These are phyloP conservation scores for Cardiocondyla obscurior DNA, from an alignment of 1,140 invertebrate genomes.

Conservation along the genomic window DNA sequence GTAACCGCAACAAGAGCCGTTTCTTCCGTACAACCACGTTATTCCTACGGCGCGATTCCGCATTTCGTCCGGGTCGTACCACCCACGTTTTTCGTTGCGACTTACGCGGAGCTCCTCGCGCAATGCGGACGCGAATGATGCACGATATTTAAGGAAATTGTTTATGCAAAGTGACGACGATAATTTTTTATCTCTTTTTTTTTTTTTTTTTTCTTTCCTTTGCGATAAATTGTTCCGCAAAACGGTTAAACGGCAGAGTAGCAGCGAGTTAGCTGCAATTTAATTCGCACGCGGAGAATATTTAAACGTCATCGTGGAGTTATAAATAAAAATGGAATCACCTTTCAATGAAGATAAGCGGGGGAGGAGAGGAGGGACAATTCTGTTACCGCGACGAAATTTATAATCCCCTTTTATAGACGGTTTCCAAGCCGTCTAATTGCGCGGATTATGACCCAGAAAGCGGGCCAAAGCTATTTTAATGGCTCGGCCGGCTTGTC, in stretches of 20 bases:
- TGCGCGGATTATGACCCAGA: slow-evolving; percentile 42
- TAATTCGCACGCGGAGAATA: background rate
- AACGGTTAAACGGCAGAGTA: background rate
- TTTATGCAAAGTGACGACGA: background rate
- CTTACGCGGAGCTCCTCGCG: background rate
- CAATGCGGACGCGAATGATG: background rate
- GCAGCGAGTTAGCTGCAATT: background rate
- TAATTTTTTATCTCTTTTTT: too few species aligned
- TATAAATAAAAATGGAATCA: background rate
- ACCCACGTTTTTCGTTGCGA: slow-evolving; percentile 44
- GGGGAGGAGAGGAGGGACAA: background rate
- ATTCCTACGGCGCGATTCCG: slow-evolving; percentile 42
- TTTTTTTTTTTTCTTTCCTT: too few species aligned
- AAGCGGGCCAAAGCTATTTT: slow-evolving; percentile 44
- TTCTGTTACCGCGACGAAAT: slow-evolving; percentile 11
- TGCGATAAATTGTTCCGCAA: too few species aligned
- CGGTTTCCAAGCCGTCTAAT: slow-evolving; percentile 30
- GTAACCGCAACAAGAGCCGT: slow-evolving; percentile 40
- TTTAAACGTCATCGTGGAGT: background rate
- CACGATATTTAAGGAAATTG: background rate
- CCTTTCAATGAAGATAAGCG: slow-evolving; percentile 5
- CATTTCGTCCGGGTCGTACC: slow-evolving; percentile 2
- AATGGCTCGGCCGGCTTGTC: slow-evolving; percentile 18
- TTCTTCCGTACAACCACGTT: slow-evolving; percentile 32
- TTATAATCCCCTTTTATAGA: slow-evolving; percentile 45